Base-by-base conservation (phyloP, 2,888 invertebrate genomes). In the Luperina testacea region DNA sequence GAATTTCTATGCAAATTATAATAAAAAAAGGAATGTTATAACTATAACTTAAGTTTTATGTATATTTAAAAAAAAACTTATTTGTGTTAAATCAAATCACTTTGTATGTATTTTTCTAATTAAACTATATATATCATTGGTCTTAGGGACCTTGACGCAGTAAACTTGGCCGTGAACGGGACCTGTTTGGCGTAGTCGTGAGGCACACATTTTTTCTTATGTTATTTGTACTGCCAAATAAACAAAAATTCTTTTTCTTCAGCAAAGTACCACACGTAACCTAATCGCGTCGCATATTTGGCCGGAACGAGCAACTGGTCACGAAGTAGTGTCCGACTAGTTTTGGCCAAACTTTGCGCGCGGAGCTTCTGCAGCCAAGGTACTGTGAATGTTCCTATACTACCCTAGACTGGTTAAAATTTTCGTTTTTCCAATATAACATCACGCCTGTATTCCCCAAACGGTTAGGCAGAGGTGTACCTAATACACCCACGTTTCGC, bases 41-140 rank as follows among this genome's bases (percentile, higher is more conserved):
- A 32, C 0, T 32, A 32, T 32, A 1, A 32, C 32, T 32, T 32
- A 32, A 32, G 32, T 32, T 59, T 48, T 11, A 27, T 5, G 1
- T 68, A 38, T 51, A 42, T 9, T 20, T 3, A 5, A 32, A 20
- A 2, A 20, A n/a, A 20, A 42, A 27, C 3, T n/a, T 74, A 80
- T 42, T 75, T 63, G 75, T 81, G 81, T 57, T 57, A 20, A 81
- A 75, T 81, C 53, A 63, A 81, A 75, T 81, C 0, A 57, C 27
- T 48, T 45, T 3, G 3, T 67, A 38, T 45, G 3, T 8, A 38
- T 48, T 38, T 15, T 20, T n/a, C 6, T 2, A 51, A 59, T 27
- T 1, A 13, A 67, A 51, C n/a, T 5, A 32, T 5, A 32, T 5
- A 59, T 59, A 5, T 45, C 0, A 57, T 72, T 74, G 9, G 8